Base-by-base conservation (phyloP, 2,888 invertebrate species). In the Allophyes oxyacanthae region DNA sequence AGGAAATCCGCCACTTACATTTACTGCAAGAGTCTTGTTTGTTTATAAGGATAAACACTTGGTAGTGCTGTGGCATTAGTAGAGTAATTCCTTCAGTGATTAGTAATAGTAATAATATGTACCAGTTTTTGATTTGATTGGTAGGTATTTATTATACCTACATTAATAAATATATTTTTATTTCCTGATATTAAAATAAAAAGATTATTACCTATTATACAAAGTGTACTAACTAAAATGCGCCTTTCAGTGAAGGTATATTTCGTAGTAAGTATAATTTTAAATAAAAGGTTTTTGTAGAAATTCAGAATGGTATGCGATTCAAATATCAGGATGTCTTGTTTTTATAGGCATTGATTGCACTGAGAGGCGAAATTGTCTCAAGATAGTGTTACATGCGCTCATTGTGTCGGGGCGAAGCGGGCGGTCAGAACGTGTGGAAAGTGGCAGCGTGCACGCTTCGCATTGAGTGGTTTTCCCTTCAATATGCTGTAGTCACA, bases 401-500 rank as follows among this genome's bases (percentile, higher is more conserved):
- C 44, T 38, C 38, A 9, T 30, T 30, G 34, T 46, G 15, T 36
- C 25, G 43, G 44, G 33, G 30, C 14, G 42, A 37, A 30, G 30
- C 52, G 37, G 45, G 50, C 15, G 48, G 46, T 11, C n/a, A 9
- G 20, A 42, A 51, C 63, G 49, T 44, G 62, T 46, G 59, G 41
- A 50, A 61, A 53, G 53, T 67, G 54, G 54, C 62, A 59, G 59
- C 63, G 48, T 52, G 71, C 69, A 75, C 77, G 75, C 75, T 72
- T 68, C 76, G 72, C 71, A 64, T 72, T 78, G 86, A 88, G 89
- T 85, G 89, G 86, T 86, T 86, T 73, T 89, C 86, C 84, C 87
- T 87, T 65, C 63, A 52, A 53, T 69, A 45, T 62, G 63, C 83
- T 88, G 86, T 86, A 85, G 85, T 85, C 82, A 82, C 76, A 72